A percentile compares a stretch with the other conserved stretches of the same genome.
Evolutionary conservation across 2,888 invertebrate genomes (phyloP).

Genomic region (Ypsolopha sequella): DNA sequence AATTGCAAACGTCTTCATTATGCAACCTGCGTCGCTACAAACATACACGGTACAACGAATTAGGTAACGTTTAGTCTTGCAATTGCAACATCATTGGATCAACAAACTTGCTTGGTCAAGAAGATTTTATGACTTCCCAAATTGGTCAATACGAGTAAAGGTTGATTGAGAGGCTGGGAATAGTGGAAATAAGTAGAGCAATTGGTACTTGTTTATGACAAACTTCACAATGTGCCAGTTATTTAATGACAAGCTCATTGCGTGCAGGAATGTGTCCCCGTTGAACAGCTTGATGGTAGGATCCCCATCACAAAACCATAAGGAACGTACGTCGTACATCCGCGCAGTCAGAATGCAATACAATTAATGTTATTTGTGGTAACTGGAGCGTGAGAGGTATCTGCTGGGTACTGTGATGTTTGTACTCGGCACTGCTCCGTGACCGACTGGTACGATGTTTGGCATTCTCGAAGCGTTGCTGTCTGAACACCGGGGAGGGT

Average conservation of each 20-base stretch:
- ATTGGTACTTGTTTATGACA: background rate
- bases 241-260: no score
- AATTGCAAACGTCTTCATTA: conserved; percentile 9
- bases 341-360: conserved; percentile 44
- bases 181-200: no score
- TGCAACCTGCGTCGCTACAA: conserved; percentile 5
- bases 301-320: conserved; percentile 11
- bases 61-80: conserved; percentile 4
- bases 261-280: no score
- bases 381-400: conserved; percentile 69
- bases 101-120: background rate
- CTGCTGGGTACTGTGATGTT: conserved; percentile 43
- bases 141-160: no score
- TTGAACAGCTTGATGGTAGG: conserved; percentile 11
- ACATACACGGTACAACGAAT: conserved; percentile 1
- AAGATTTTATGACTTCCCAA: no score
- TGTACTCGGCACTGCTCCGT: conserved; percentile 43
- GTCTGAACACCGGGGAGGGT: background rate
- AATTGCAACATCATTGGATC: conserved; percentile 3
- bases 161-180: no score
- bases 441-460: conserved; percentile 19
- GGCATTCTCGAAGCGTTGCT: background rate
- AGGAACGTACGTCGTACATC: conserved; percentile 24
- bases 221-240: background rate
- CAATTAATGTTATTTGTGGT: conserved; percentile 56